Base-by-base conservation (phyloP, 2,113 vertebrate species). In the Phalacrocorax brasilianus region DNA sequence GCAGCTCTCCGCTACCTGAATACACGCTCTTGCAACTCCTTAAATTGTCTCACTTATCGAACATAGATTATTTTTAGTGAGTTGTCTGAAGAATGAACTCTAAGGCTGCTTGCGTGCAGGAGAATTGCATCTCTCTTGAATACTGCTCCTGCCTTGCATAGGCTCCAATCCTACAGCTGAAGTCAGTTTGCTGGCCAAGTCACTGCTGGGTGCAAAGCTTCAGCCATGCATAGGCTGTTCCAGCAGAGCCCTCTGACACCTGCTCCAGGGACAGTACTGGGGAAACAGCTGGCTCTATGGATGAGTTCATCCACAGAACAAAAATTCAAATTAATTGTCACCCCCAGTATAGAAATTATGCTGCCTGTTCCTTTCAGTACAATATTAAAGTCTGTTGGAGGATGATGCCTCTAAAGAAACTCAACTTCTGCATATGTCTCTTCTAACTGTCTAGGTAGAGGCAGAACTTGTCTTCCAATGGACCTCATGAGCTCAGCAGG, bases 271-370 rank as follows among this genome's bases (percentile, higher is more conserved):
- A 9, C 14, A 67, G 38, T 26, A 15, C 42, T 62, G 71, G 38
- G 52, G 30, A 40, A 74, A 30, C 42, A 47, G 15, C 45, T 62
- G 32, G 26, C 45, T 55, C 12, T 12, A 8, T 1, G 15, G 40
- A 4, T 30, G n/a, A 63, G 8, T 27, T 73, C 50, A 30, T 5
- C 55, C 45, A 45, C 61, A 4, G 2, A 75, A n/a, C 20, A 20
- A 74, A 61, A 85, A 91, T 9, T 23, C 56, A 67, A 8, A 71
- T 26, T 33, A 47, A 58, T 20, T 58, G 42, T 20, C 35, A 52
- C 2, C 16, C 6, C 4, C 20, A 14, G 1, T 9, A n/a, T 16
- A 2, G 5, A 47, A 58, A 56, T 63, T 4, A 3, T 2, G 11
- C 8, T 20, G 26, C n/a, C 56, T 56, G 20, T 17, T 75, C 11